Percentiles rank a stretch among this genome's conserved stretches.
phyloP scores from a whole-genome alignment of 2,113 vertebrate species.

The Apodemus sylvaticus region DNA sequence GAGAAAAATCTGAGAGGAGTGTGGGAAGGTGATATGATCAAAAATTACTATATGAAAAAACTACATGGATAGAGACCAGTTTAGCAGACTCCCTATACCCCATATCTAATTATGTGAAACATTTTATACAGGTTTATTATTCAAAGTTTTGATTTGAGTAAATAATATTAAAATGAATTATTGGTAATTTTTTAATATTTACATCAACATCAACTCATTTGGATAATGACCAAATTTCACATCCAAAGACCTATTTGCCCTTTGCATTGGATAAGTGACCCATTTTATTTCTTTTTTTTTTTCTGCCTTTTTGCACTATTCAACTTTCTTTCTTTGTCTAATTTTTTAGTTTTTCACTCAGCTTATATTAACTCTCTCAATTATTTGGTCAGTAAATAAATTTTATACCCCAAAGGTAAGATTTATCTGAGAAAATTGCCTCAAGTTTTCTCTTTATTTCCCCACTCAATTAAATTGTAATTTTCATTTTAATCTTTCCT shows the following conservation, averaged over 20 bases:
- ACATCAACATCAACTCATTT: not conserved
- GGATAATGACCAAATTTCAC: not conserved
- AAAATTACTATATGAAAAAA: not conserved
- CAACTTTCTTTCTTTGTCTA: not conserved
- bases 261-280: not conserved
- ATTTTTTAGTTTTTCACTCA: constrained; percentile 2
- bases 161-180: not conserved
- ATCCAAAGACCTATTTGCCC: not conserved
- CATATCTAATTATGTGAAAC: not conserved
- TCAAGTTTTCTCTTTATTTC: constrained; percentile 3
- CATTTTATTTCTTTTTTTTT: not conserved
- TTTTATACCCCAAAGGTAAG: not conserved
- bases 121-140: not conserved
- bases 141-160: constrained; percentile 29
- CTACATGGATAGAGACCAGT: not conserved
- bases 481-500: constrained; percentile 43
- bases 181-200: not conserved
- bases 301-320: not conserved
- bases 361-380: constrained; percentile 18
- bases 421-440: constrained; percentile 15
- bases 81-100: not conserved
- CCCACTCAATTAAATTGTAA: not conserved
- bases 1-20: not conserved
- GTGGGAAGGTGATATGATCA: not conserved
- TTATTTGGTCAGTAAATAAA: not conserved